Percentiles rank a stretch among this genome's conserved stretches.
These are phyloP conservation scores for Gobius niger DNA, from an alignment of 2,113 vertebrate species.

Conservation along the genomic window DNA sequence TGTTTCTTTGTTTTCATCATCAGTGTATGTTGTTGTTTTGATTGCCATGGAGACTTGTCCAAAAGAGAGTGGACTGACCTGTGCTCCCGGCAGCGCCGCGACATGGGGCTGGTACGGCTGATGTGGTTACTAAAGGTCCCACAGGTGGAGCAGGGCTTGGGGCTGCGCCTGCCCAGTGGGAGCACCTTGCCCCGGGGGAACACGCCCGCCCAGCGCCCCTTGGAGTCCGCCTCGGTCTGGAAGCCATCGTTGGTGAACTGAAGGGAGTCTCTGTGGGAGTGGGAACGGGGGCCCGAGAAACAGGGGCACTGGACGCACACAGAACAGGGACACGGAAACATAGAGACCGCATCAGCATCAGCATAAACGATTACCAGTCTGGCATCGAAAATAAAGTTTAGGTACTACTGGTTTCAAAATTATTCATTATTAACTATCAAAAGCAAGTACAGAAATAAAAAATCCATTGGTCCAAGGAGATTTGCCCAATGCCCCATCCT, in stretches of 20 bases:
- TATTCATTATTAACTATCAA: too few relatives aligned
- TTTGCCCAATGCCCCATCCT: too few relatives aligned
- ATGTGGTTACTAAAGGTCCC: slow-evolving; percentile 66
- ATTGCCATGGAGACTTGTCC: too few relatives aligned
- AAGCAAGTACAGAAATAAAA: too few relatives aligned
- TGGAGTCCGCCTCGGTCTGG: slow-evolving; percentile 66
- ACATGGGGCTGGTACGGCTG: slow-evolving; percentile 51
- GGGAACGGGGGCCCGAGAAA: slow-evolving; percentile 48
- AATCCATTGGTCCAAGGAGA: too few relatives aligned
- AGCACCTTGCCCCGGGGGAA: slow-evolving; percentile 53
- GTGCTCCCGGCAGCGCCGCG: slow-evolving; percentile 42
- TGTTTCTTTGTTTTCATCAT: too few relatives aligned
- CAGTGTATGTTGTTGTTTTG: too few relatives aligned
- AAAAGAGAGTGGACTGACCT: neutral
- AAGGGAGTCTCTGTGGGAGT: slow-evolving; percentile 66
- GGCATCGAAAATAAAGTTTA: too few relatives aligned
- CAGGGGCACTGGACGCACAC: slow-evolving; percentile 71
- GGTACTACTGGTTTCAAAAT: too few relatives aligned
- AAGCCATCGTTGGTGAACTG: slow-evolving; percentile 76
- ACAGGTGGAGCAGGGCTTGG: slow-evolving; percentile 65
- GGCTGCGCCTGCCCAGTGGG: slow-evolving; percentile 62
- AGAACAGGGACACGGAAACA: slow-evolving; percentile 19
- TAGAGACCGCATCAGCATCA: too few relatives aligned
- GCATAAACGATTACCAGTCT: too few relatives aligned
- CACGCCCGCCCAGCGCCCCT: slow-evolving; percentile 46